Base-by-base conservation (phyloP, 2,113 vertebrate species). In the Brachyhypopomus gauderio region DNA sequence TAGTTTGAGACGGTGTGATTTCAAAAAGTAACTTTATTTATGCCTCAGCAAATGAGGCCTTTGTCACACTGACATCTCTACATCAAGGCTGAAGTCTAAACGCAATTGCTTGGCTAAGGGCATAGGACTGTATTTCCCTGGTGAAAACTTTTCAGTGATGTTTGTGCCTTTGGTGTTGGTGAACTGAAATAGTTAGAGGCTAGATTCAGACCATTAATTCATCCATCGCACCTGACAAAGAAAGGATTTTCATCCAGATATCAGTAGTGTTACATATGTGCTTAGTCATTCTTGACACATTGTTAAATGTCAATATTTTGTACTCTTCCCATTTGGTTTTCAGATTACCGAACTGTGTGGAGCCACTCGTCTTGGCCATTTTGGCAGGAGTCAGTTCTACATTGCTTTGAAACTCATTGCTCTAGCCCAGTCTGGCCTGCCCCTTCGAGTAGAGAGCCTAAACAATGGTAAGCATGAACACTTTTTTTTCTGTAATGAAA, bases 301-400 rank as follows among this genome's bases (percentile, higher is more conserved):
- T 59, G 3, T 58, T 56, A 71, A 71, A 20, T 14, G 52, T 45
- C 41, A 9, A 6, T 23, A 23, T 48, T 58, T 64, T 81, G 48
- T 27, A 60, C 14, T 64, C 9, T 25, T 77, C 66, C 78, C 7
- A 60, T 6, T 75, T 79, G 6, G 34, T 74, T 17, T 76, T 83
- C 79, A 94, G 97, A 99, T 99, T 87, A 98, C 94, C 87, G 97
- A 99, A 86, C 94, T 98, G 0, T 99, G 97, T 78, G 97, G 97
- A 89, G 97, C 97, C 88, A 99, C 94, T 80, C 95, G 97, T 80
- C 96, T 99, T 85, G 97, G 97, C 36, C 97, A 99, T 91, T 99
- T 98, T 25, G 97, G 97, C 89, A 94, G 97, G 91, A 99, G 97
- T 92, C 97, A 99, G 70, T 99, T 99, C 92, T 99, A 99, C 91